A percentile compares a stretch with the other conserved stretches of the same genome.
Evolutionary conservation across 2,113 vertebrate species (phyloP).

Genomic region (Notechis scutatus): DNA sequence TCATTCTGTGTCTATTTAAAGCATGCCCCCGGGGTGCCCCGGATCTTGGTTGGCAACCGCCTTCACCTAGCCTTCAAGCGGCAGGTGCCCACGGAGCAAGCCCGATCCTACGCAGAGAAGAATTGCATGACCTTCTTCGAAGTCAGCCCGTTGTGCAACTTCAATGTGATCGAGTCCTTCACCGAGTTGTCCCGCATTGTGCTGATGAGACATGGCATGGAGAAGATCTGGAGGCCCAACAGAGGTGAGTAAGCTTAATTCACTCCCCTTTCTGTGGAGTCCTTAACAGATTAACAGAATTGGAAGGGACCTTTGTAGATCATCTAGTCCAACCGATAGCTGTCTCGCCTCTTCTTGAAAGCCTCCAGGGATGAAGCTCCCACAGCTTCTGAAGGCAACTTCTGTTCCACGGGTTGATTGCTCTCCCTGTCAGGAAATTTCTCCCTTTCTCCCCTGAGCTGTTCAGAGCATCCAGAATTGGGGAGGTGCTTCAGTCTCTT

Average conservation of each 20-base stretch:
- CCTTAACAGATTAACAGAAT: no score
- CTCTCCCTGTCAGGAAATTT: no score
- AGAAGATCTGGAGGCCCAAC: constrained; percentile 98
- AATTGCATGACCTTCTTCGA: constrained; percentile 99
- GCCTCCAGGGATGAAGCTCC: no score
- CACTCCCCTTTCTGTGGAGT: neutral
- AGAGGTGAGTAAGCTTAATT: constrained; percentile 75
- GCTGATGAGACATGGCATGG: constrained; percentile 98
- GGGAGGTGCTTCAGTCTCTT: no score
- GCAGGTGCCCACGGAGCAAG: constrained; percentile 95
- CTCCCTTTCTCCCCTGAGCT: no score
- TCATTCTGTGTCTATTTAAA: constrained; percentile 44
- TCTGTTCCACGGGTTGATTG: no score
- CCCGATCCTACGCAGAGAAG: constrained; percentile 91
- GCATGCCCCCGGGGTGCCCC: constrained; percentile 95
- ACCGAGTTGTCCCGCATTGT: constrained; percentile 96
- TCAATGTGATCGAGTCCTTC: constrained; percentile 97
- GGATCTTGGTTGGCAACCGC: constrained; percentile 94
- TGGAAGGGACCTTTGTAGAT: no score
- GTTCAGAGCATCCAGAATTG: no score
- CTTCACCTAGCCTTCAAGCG: constrained; percentile 95
- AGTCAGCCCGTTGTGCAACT: constrained; percentile 97
- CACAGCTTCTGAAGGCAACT: no score
- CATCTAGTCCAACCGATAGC: no score
- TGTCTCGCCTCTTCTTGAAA: no score